Conservation (phyloP, 2,797 vertebrate genomes). For the Crocodylus rhombifer region DNA sequence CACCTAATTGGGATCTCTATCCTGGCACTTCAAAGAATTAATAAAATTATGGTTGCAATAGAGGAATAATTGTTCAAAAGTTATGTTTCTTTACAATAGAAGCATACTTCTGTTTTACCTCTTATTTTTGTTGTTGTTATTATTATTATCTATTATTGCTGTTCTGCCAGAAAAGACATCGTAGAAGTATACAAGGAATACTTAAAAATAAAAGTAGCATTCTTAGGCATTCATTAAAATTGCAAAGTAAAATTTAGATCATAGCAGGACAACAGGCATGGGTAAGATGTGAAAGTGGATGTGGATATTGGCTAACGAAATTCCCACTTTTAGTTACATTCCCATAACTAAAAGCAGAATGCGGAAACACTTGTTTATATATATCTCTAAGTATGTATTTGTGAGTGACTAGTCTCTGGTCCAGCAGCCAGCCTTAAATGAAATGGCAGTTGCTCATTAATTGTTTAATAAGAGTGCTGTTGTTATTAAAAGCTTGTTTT, state of each 20-base stretch:
- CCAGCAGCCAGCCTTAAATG: constrained; percentile 13
- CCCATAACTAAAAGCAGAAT: neutral
- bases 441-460: constrained; percentile 1
- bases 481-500: neutral
- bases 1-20: neutral
- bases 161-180: constrained; percentile 1
- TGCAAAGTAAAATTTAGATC: constrained; percentile 6
- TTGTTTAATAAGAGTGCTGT: constrained; percentile 16
- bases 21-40: neutral
- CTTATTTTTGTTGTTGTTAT: neutral
- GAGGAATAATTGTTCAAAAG: neutral
- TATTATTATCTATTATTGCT: neutral
- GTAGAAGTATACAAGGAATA: neutral
- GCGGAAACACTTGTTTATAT: neutral
- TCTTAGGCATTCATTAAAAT: neutral
- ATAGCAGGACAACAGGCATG: neutral
- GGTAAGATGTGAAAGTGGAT: neutral
- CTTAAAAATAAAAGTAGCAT: neutral
- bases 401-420: neutral
- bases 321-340: neutral
- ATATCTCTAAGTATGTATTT: constrained; percentile 22
- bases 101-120: neutral
- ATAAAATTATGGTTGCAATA: neutral
- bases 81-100: neutral
- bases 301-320: neutral